Percentiles rank a stretch among this genome's conserved stretches.
Conservation (phyloP, 1,140 invertebrate genomes). For the Procambarus virginalis region DNA sequence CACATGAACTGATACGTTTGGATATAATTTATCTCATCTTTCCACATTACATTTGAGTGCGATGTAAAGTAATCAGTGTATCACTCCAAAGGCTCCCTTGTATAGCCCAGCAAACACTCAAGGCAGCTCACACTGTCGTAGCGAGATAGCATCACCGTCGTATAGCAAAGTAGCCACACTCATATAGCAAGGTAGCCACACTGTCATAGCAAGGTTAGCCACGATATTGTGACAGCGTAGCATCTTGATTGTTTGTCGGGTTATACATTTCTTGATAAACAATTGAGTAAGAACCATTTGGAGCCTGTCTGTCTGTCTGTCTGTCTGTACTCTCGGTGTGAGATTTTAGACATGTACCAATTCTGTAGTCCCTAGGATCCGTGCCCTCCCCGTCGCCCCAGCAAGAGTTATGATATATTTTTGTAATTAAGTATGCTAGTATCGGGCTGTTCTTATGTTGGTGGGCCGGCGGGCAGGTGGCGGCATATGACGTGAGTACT, state of each 20-base stretch:
- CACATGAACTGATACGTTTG: not conserved
- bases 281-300: not conserved
- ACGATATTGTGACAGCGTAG: too few species aligned
- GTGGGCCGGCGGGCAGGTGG: constrained; percentile 30
- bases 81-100: not conserved
- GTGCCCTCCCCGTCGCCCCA: constrained; percentile 20
- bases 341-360: constrained; percentile 40
- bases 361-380: not conserved
- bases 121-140: too few species aligned
- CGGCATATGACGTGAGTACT: not conserved
- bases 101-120: too few species aligned
- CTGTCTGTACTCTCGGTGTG: constrained; percentile 5
- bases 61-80: constrained; percentile 3
- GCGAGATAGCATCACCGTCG: too few species aligned
- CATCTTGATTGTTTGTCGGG: too few species aligned
- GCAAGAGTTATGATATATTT: constrained; percentile 53
- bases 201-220: too few species aligned
- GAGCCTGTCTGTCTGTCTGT: constrained; percentile 44
- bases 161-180: too few species aligned
- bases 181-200: too few species aligned
- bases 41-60: constrained; percentile 1
- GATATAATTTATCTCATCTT: not conserved
- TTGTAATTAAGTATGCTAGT: constrained; percentile 40
- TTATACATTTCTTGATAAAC: too few species aligned
- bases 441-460: constrained; percentile 44